phyloP scores from a whole-genome alignment of 2,888 invertebrate genomes.

The Brenthis ino region DNA sequence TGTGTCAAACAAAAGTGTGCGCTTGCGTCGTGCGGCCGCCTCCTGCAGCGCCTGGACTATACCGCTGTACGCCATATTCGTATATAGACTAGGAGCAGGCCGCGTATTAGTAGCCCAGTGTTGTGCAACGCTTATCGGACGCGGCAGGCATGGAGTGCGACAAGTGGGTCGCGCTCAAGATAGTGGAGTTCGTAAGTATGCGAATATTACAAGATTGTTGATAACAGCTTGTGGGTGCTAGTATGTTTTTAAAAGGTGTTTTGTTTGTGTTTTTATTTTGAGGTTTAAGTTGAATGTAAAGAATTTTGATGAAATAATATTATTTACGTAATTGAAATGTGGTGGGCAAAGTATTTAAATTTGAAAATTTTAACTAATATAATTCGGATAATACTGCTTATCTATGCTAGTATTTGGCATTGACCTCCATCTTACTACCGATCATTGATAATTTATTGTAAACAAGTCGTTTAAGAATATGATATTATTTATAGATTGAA shows the following conservation, averaged over 20 bases:
- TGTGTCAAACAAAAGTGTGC: conserved; percentile 62
- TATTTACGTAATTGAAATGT: too few species aligned
- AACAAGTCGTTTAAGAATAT: too few species aligned
- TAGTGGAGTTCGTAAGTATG: conserved; percentile 77
- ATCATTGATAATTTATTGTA: too few species aligned
- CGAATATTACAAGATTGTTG: conserved; percentile 5
- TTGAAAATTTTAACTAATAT: too few species aligned
- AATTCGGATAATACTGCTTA: too few species aligned
- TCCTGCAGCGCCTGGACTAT: conserved; percentile 39
- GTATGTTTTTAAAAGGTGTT: background rate
- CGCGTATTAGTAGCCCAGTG: conserved; percentile 12
- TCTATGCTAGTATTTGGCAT: too few species aligned
- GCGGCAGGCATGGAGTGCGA: conserved; percentile 73
- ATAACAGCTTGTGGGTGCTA: background rate
- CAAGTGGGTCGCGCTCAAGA: conserved; percentile 81
- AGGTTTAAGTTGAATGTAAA: too few species aligned
- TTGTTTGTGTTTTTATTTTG: background rate
- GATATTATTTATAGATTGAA: too few species aligned
- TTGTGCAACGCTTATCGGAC: conserved; percentile 44
- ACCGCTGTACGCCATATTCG: conserved; percentile 26
- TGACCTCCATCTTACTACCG: too few species aligned
- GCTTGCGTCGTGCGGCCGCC: conserved; percentile 63
- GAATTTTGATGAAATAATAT: too few species aligned
- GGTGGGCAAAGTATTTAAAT: too few species aligned
- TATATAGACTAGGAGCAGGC: conserved; percentile 12